Evolutionary conservation across 2,797 vertebrate species (phyloP).

Genomic region (Dendrocincla fuliginosa): DNA sequence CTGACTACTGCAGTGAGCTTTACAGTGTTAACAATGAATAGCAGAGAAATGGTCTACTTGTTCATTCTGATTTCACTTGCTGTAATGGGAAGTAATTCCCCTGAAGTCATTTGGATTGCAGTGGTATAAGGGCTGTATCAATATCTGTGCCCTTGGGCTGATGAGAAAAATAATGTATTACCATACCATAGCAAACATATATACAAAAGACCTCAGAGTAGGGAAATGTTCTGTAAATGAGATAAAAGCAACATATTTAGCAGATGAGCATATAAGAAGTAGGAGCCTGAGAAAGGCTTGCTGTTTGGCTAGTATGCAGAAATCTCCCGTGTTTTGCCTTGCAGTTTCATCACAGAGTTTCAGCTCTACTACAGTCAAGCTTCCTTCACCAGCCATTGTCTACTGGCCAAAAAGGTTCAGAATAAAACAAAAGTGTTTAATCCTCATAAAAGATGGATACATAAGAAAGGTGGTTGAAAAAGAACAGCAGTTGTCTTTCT

Average conservation of each 20-base stretch:
- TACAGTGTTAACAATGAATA: background rate
- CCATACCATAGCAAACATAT: background rate
- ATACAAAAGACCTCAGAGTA: background rate
- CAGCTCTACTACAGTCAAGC: background rate
- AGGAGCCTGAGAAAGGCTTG: background rate
- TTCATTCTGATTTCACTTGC: conserved; percentile 1
- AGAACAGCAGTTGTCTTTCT: background rate
- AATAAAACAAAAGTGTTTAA: background rate
- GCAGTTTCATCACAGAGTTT: background rate
- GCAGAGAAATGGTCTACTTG: background rate
- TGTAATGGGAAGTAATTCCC: background rate
- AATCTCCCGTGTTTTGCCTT: background rate
- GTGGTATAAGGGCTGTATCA: background rate
- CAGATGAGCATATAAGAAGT: background rate
- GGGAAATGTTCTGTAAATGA: background rate
- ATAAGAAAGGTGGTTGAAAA: background rate
- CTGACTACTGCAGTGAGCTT: background rate
- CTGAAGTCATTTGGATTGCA: background rate
- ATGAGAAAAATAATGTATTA: background rate
- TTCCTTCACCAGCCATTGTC: fast-evolving
- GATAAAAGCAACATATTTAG: background rate
- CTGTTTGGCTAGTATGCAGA: background rate
- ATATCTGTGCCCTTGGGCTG: background rate
- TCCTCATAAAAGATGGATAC: background rate
- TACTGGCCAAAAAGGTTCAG: background rate